Evolutionary conservation across 1,140 invertebrate genomes (phyloP).

Genomic region (Camponotus floridanus): DNA sequence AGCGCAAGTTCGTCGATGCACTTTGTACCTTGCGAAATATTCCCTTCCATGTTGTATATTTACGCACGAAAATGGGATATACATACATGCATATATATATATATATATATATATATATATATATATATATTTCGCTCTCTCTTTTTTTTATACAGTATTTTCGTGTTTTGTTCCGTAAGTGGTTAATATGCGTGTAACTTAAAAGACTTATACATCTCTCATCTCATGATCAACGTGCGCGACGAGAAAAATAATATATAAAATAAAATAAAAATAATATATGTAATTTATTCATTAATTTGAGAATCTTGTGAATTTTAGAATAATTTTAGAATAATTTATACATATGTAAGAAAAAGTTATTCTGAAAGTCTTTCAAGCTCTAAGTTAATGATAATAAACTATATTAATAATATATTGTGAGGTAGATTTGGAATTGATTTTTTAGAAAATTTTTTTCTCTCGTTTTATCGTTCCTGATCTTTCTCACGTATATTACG

Average conservation of each 20-base stretch:
- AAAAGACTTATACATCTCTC: conserved; percentile 2
- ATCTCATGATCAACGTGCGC: not conserved
- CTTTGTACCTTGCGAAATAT: conserved; percentile 26
- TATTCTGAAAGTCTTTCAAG: not conserved
- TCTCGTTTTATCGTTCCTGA: not conserved
- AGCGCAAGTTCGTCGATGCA: not conserved
- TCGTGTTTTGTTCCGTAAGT: not conserved
- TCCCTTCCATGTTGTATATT: conserved; percentile 10
- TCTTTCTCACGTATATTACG: not conserved
- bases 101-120: not conserved
- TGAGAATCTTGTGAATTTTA: too few species aligned
- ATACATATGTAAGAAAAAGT: not conserved
- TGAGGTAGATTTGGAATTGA: not conserved
- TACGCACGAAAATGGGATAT: not conserved
- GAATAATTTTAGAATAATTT: too few species aligned
- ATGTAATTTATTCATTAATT: too few species aligned
- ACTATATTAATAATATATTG: conserved; percentile 27
- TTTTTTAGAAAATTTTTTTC: not conserved
- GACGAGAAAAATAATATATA: too few species aligned
- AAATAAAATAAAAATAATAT: too few species aligned
- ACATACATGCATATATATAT: not conserved
- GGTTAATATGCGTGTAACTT: conserved; percentile 20
- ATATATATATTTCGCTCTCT: not conserved
- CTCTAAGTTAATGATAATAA: not conserved
- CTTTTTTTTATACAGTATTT: conserved; percentile 1